Percentiles rank a stretch among this genome's conserved stretches.
Evolutionary conservation across 1,140 invertebrate genomes (phyloP).

Genomic region (Eurosta solidaginis): DNA sequence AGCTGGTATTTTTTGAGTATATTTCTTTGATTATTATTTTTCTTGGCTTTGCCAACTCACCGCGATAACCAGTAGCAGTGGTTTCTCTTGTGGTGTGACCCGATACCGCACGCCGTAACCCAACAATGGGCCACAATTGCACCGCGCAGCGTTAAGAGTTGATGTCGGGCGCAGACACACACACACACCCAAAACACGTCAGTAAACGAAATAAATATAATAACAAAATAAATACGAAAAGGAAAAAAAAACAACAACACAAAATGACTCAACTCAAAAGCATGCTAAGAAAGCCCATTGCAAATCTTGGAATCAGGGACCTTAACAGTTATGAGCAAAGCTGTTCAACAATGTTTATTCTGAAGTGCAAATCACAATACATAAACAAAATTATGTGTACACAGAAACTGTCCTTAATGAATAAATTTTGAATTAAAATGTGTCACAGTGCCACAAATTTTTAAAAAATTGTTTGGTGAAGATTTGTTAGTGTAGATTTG

Average conservation of each 20-base stretch:
- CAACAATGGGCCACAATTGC: slow-evolving; percentile 27
- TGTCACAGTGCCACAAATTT: no score
- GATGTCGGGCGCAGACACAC: not conserved
- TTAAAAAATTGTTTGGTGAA: no score
- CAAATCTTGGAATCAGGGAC: not conserved
- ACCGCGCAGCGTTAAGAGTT: slow-evolving; percentile 27
- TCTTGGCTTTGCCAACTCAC: slow-evolving; percentile 58
- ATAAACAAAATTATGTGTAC: no score
- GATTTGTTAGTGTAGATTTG: no score
- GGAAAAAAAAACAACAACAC: not conserved
- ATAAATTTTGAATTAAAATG: no score
- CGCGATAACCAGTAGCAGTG: slow-evolving; percentile 60
- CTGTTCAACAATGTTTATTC: not conserved
- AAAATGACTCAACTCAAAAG: slow-evolving; percentile 1
- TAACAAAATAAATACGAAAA: not conserved
- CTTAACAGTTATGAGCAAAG: not conserved
- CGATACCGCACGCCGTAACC: slow-evolving; percentile 36
- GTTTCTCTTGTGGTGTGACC: slow-evolving; percentile 52
- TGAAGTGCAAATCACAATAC: no score
- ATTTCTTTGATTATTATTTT: slow-evolving; percentile 40
- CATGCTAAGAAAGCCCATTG: not conserved
- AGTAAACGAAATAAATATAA: not conserved
- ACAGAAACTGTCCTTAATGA: no score
- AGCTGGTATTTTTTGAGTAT: slow-evolving; percentile 28
- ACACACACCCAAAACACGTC: not conserved